Evolutionary conservation across 2,797 vertebrate genomes (phyloP).

Genomic region (Helostoma temminkii): DNA sequence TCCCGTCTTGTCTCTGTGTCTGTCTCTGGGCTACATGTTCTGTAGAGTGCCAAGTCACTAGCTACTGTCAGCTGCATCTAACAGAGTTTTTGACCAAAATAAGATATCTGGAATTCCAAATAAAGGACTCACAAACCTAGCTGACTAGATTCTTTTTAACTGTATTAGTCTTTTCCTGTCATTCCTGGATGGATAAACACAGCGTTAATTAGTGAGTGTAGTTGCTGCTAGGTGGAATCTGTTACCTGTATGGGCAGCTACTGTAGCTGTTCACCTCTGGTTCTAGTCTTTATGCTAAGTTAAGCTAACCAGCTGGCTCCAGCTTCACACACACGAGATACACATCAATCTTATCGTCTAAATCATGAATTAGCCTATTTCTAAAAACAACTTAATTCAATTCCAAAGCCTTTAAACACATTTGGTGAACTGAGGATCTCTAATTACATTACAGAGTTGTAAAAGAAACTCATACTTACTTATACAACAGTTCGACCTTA

Average conservation of each 20-base stretch:
- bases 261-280: too few species aligned
- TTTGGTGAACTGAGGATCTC: background rate
- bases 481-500: too few species aligned
- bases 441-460: background rate
- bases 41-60: constrained; percentile 45
- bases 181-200: too few species aligned
- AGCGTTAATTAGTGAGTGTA: background rate
- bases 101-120: background rate
- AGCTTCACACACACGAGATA: too few species aligned
- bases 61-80: constrained; percentile 43
- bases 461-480: too few species aligned
- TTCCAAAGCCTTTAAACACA: too few species aligned
- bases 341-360: too few species aligned
- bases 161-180: background rate
- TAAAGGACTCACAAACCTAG: constrained; percentile 2
- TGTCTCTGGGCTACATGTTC: constrained; percentile 63
- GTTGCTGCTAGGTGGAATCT: background rate
- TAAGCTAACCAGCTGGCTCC: too few species aligned
- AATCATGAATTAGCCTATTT: too few species aligned
- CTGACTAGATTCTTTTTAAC: background rate
- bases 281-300: too few species aligned
- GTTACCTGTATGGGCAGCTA: too few species aligned
- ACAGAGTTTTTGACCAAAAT: constrained; percentile 14
- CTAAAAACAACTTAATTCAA: too few species aligned
- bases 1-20: constrained; percentile 66